Evolutionary conservation across 2,113 vertebrate genomes (phyloP).

Genomic region (Scomber scombrus): DNA sequence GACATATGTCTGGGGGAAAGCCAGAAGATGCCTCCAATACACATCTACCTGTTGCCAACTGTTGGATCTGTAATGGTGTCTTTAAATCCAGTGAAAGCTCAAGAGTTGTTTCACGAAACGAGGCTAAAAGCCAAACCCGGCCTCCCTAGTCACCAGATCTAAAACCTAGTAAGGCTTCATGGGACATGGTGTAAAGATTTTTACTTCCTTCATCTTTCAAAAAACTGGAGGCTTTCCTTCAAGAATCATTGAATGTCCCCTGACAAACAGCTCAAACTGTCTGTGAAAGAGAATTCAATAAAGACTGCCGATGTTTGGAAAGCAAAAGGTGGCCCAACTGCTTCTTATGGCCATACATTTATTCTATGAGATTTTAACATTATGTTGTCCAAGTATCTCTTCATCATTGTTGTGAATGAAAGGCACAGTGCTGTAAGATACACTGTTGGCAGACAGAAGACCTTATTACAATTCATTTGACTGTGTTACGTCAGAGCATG

Average conservation of each 20-base stretch:
- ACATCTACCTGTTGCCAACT: constrained; percentile 2
- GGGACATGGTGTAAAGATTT: constrained; percentile 30
- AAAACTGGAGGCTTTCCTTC: constrained; percentile 23
- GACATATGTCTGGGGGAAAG: not conserved
- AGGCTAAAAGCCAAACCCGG: not conserved
- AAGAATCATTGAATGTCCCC: constrained; percentile 17
- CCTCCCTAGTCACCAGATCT: constrained; percentile 28
- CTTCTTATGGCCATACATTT: not conserved
- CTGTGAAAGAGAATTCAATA: constrained; percentile 25
- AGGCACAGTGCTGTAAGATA: not conserved
- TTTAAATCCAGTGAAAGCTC: constrained; percentile 4
- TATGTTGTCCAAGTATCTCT: not conserved
- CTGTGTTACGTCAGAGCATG: not conserved
- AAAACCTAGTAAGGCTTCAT: constrained; percentile 5
- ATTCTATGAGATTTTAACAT: not conserved
- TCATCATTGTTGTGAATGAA: not conserved
- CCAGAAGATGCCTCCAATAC: not conserved
- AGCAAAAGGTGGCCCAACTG: not conserved
- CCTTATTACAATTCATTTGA: not conserved
- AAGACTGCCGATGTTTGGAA: constrained; percentile 1
- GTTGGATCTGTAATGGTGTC: not conserved
- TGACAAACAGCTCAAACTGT: not conserved
- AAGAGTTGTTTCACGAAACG: constrained; percentile 19
- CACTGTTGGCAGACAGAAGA: not conserved
- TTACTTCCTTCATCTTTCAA: constrained; percentile 43